Conservation (phyloP, 2,113 vertebrate genomes). For the Sylvietta virens region DNA sequence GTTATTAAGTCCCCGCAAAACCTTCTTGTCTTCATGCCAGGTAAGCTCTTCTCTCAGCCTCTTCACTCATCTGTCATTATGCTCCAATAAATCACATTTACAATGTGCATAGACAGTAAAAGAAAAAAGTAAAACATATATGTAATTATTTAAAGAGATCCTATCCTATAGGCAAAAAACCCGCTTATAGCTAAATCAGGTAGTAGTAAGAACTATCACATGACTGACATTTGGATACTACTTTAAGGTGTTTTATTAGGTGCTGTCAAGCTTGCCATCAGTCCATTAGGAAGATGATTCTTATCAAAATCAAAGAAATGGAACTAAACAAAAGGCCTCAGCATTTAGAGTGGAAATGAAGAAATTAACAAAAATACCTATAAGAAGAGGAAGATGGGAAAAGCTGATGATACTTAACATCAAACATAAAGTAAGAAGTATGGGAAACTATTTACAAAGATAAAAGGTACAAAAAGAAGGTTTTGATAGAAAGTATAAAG, state of each 20-base stretch:
- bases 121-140: background rate
- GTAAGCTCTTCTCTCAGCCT: background rate
- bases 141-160: background rate
- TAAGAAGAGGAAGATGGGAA: background rate
- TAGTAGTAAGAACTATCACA: background rate
- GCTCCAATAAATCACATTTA: background rate
- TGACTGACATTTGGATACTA: background rate
- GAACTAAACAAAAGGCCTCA: background rate
- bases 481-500: background rate
- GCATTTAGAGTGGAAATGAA: background rate
- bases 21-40: background rate
- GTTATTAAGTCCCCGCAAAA: background rate
- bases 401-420: background rate
- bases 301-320: background rate
- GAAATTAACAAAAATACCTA: background rate
- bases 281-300: background rate
- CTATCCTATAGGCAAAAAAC: background rate
- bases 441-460: background rate
- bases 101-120: background rate
- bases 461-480: background rate
- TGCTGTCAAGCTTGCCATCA: background rate
- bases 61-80: background rate
- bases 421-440: background rate
- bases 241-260: background rate
- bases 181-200: background rate